These are phyloP conservation scores for Trypoxylon attenuatum DNA, from an alignment of 2,888 invertebrate genomes.

Conservation along the genomic window DNA sequence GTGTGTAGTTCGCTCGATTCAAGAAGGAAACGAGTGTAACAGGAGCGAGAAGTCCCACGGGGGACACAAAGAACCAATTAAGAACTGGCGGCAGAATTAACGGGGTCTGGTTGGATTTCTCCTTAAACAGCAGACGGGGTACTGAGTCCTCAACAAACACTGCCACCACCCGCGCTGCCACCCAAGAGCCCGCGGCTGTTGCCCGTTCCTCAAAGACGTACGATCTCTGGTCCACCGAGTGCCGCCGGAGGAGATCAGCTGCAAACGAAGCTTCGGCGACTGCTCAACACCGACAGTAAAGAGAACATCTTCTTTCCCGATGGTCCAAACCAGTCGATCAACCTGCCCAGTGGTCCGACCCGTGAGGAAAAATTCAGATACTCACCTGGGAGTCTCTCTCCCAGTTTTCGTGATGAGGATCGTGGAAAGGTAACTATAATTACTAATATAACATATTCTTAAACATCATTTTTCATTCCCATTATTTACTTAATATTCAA, in stretches of 20 bases:
- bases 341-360: constrained; percentile 41
- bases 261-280: constrained; percentile 85
- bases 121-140: constrained; percentile 60
- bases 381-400: constrained; percentile 65
- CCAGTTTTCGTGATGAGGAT: constrained; percentile 66
- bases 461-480: no score
- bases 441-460: no score
- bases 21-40: not conserved
- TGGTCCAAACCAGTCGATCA: constrained; percentile 50
- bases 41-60: not conserved
- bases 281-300: constrained; percentile 85
- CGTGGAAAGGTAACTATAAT: constrained; percentile 53
- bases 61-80: not conserved
- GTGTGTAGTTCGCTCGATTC: no score
- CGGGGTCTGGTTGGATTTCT: not conserved
- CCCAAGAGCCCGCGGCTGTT: constrained; percentile 78
- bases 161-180: constrained; percentile 73
- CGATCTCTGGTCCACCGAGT: constrained; percentile 67
- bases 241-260: constrained; percentile 79
- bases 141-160: constrained; percentile 68
- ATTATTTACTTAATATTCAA: no score
- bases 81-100: not conserved
- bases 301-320: constrained; percentile 81
- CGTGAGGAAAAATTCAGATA: constrained; percentile 69
- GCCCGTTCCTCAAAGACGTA: constrained; percentile 70